Conservation (phyloP, 2,113 vertebrate species). For the Cyprinodon brontotheroides region DNA sequence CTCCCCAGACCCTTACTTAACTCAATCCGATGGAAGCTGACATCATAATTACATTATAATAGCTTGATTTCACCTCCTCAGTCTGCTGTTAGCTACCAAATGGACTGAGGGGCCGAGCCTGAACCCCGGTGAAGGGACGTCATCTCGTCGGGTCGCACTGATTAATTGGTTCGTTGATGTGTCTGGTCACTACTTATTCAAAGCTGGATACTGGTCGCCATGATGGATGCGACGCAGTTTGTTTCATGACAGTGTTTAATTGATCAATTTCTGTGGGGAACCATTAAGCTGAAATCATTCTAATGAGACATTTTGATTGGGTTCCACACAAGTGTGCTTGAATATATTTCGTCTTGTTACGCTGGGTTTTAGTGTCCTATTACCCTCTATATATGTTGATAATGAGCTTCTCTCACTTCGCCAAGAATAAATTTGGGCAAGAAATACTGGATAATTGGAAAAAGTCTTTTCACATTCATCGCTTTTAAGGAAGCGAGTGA, state of each 20-base stretch:
- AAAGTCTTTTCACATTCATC: constrained; percentile 7
- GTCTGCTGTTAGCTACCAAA: constrained; percentile 35
- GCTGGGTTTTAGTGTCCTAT: constrained; percentile 57
- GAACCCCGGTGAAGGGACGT: constrained; percentile 22
- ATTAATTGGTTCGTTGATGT: constrained; percentile 59
- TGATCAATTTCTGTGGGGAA: constrained; percentile 61
- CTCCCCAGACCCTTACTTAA: background rate
- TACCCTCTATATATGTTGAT: constrained; percentile 38
- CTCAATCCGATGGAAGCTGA: constrained; percentile 20
- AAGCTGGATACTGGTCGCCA: constrained; percentile 28
- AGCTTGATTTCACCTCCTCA: constrained; percentile 30
- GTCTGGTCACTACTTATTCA: constrained; percentile 51
- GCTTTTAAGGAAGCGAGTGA: background rate
- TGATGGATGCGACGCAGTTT: constrained; percentile 61
- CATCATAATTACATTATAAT: constrained; percentile 55
- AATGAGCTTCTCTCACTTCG: constrained; percentile 51
- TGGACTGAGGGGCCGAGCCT: constrained; percentile 33
- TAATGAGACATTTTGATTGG: constrained; percentile 72
- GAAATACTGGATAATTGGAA: constrained; percentile 25
- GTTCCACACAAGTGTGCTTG: constrained; percentile 52
- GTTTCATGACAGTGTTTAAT: constrained; percentile 67
- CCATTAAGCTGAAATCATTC: constrained; percentile 62
- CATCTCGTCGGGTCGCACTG: constrained; percentile 45
- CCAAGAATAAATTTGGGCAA: constrained; percentile 5
- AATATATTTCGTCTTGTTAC: constrained; percentile 49